A percentile compares a stretch with the other conserved stretches of the same genome.
Evolutionary conservation across 1,140 invertebrate genomes (phyloP).

Genomic region (Sinonovacula constricta): DNA sequence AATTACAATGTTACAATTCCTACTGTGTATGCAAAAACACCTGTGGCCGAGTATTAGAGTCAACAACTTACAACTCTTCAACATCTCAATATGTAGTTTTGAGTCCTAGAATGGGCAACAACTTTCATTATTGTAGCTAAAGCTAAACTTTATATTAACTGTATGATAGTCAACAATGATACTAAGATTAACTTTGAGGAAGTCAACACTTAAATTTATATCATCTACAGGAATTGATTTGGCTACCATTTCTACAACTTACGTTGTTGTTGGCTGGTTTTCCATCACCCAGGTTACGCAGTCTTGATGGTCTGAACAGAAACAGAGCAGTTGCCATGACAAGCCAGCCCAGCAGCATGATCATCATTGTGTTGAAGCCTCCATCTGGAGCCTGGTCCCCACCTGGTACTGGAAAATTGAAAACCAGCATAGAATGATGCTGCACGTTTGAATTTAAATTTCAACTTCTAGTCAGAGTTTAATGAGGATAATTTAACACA

Average conservation of each 20-base stretch:
- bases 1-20: too few species aligned
- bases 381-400: conserved; percentile 66
- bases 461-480: too few species aligned
- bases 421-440: too few species aligned
- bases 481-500: too few species aligned
- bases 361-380: conserved; percentile 77
- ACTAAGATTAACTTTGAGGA: background rate
- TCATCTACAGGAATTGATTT: background rate
- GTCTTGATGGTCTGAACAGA: conserved; percentile 80
- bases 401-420: conserved; percentile 78
- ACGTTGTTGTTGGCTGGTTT: conserved; percentile 74
- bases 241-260: conserved; percentile 11
- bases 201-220: too few species aligned
- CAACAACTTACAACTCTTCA: background rate
- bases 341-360: conserved; percentile 80
- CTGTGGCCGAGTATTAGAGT: too few species aligned
- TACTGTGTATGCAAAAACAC: too few species aligned
- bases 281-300: conserved; percentile 68
- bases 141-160: background rate
- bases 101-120: background rate
- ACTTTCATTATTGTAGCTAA: background rate
- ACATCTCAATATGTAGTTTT: background rate
- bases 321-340: conserved; percentile 80
- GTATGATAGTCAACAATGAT: too few species aligned
- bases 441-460: too few species aligned